Base-by-base conservation (phyloP, 1,140 invertebrate species). In the Mactra quadrangularis region DNA sequence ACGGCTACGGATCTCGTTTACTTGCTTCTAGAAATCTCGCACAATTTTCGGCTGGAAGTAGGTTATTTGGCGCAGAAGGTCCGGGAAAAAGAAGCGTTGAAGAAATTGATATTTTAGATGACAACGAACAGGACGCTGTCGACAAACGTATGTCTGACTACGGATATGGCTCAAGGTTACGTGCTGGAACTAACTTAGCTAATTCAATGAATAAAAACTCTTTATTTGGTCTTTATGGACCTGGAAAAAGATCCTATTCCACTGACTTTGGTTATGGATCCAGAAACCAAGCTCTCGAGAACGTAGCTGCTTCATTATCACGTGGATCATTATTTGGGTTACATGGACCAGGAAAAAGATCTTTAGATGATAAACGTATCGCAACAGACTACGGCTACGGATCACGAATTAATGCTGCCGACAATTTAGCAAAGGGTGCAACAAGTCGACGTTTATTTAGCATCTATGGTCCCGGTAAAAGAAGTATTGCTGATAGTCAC, bases 351-450 rank as follows among this genome's bases (percentile, higher is more conserved):
- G 17, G 52, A 19, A 55, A 27, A 55, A 4, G 52, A 6, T 27
- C 17, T 6, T 6, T 6, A 6, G 17, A 55, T 9, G 1, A 3
- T 0, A 72, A 72, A 41, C 70, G 70, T 7, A 19, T 57, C 1
- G 19, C 52, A 3, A 25, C 70, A 38, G 70, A 72, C 29, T 72
- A 72, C 19, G 70, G 70, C 11, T 72, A 72, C 41, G 70, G 70
- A 22, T 55, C 70, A 57, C 25, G 70, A 38, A 19, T 72, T 6
- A 45, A 57, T 31, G 70, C 52, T 6, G 52, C 31, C 0, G 70
- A 72, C 35, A 72, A 72, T 72, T 13, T 57, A 22, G 70, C 70
- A 38, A 15, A 55, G 19, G 25, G 41, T 1, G 13, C 64, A 17
- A 27, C 31, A 22, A 22, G 35, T 13, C 3, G 35, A 9, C 15